Conservation (phyloP, 2,113 vertebrate genomes). For the Stigmatopora nigra region DNA sequence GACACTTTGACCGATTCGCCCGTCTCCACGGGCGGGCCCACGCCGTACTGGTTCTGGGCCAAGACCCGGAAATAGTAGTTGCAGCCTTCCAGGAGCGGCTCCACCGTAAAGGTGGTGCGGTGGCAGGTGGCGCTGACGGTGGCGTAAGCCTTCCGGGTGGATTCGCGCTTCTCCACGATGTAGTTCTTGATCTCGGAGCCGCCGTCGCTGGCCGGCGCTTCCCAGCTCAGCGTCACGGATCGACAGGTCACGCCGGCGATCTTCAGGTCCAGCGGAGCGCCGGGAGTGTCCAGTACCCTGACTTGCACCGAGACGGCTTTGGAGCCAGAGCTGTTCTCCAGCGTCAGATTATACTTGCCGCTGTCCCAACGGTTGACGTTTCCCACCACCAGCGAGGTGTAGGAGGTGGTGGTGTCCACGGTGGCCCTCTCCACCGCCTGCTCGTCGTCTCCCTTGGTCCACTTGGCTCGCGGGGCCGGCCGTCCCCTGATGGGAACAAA, state of each 20-base stretch:
- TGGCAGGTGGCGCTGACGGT: constrained; percentile 90
- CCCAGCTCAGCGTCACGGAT: constrained; percentile 87
- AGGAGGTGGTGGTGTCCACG: constrained; percentile 93
- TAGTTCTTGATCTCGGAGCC: constrained; percentile 96
- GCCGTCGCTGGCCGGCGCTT: constrained; percentile 87
- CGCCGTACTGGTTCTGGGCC: constrained; percentile 96
- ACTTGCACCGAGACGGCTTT: constrained; percentile 91
- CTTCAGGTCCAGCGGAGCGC: constrained; percentile 88
- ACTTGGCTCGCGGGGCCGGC: constrained; percentile 86
- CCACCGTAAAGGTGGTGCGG: constrained; percentile 84
- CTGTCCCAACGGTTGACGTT: constrained; percentile 97
- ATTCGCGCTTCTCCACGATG: constrained; percentile 94
- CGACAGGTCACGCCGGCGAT: constrained; percentile 86
- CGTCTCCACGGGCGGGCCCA: constrained; percentile 91
- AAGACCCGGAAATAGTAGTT: constrained; percentile 98
- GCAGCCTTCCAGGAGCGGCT: constrained; percentile 88
- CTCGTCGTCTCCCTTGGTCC: constrained; percentile 89
- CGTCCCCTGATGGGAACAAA: constrained; percentile 97
- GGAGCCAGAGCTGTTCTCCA: constrained; percentile 91
- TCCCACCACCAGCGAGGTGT: constrained; percentile 83
- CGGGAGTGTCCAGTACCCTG: constrained; percentile 90
- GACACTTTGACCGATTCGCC: constrained; percentile 91
- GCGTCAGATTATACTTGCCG: constrained; percentile 91
- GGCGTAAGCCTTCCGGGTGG: constrained; percentile 95
- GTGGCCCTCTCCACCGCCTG: constrained; percentile 86